A percentile compares a stretch with the other conserved stretches of the same genome.
These are phyloP conservation scores for Dolichopus griseipennis DNA, from an alignment of 2,888 invertebrate species.

Conservation along the genomic window DNA sequence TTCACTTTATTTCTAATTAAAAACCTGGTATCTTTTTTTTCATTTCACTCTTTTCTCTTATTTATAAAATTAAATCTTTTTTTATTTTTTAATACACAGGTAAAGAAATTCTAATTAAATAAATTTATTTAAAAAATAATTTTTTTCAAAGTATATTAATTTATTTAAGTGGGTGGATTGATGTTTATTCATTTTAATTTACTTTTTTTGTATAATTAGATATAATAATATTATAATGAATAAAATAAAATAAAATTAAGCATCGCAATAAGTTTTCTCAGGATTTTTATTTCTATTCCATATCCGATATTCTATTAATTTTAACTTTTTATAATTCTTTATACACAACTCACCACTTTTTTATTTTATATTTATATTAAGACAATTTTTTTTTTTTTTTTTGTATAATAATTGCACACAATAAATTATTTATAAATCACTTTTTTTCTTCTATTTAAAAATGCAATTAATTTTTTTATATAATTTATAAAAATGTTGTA, in stretches of 20 bases:
- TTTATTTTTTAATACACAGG: background rate
- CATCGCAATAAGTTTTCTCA: background rate
- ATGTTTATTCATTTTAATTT: background rate
- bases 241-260: background rate
- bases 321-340: background rate
- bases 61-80: background rate
- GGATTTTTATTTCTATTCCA: background rate
- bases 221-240: background rate
- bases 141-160: background rate
- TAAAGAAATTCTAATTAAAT: background rate
- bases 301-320: too few relatives aligned
- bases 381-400: too few relatives aligned
- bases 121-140: too few relatives aligned
- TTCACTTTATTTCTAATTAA: background rate
- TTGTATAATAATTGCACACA: too few relatives aligned
- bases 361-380: too few relatives aligned
- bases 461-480: too few relatives aligned
- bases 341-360: background rate
- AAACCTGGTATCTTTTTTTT: background rate
- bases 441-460: too few relatives aligned
- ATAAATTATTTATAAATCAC: too few relatives aligned
- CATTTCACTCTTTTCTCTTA: background rate
- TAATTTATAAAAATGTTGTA: background rate
- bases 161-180: background rate
- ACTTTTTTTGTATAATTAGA: background rate